Conservation (phyloP, 2,797 vertebrate genomes). For the Sebastes hopkinsi region DNA sequence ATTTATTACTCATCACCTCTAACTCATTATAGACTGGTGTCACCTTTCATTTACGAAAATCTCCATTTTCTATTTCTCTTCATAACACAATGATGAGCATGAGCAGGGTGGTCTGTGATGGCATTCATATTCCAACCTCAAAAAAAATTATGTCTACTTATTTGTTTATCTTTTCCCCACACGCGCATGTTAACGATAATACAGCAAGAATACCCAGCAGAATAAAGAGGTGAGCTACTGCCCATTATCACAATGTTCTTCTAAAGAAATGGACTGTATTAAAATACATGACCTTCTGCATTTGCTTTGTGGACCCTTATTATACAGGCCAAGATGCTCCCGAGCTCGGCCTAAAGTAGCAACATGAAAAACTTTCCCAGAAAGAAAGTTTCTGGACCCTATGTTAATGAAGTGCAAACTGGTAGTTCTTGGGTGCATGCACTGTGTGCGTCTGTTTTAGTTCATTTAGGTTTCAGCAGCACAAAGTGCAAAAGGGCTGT, state of each 20-base stretch:
- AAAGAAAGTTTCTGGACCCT: not conserved
- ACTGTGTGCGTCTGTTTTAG: not conserved
- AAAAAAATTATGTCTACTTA: not conserved
- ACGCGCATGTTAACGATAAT: not conserved
- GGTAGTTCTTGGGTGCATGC: not conserved
- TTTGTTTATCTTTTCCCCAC: not conserved
- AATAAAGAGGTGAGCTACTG: not conserved
- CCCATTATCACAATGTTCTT: not conserved
- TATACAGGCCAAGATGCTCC: not conserved
- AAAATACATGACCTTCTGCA: not conserved
- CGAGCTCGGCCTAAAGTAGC: not conserved
- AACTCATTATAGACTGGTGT: constrained; percentile 59
- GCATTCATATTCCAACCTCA: not conserved
- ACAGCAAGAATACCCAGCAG: not conserved
- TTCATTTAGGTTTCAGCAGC: not conserved
- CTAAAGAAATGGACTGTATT: not conserved
- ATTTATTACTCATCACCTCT: constrained; percentile 69
- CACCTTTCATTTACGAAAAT: constrained; percentile 67
- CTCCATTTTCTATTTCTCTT: constrained; percentile 42
- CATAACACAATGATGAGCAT: constrained; percentile 10
- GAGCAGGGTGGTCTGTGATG: not conserved
- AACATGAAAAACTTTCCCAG: not conserved
- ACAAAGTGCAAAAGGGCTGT: not conserved
- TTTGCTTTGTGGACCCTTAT: not conserved
- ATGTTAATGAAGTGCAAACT: not conserved